Conservation (phyloP, 2,797 vertebrate species). For the Mormyrops attenuatus region DNA sequence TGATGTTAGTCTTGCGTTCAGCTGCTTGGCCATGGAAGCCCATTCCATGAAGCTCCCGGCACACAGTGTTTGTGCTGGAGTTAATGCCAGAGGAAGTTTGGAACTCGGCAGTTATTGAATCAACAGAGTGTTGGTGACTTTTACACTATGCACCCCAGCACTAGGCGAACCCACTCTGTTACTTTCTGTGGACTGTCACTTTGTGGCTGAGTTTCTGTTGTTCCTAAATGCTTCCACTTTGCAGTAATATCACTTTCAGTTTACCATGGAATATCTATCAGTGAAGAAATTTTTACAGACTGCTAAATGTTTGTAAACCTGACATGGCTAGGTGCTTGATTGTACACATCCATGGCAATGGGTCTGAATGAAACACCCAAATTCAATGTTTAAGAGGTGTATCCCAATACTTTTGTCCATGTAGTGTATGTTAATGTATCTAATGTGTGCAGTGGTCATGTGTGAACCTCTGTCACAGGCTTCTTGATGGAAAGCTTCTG, state of each 20-base stretch:
- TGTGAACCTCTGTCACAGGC: conserved; percentile 55
- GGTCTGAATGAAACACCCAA: background rate
- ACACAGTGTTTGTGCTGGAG: background rate
- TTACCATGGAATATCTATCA: background rate
- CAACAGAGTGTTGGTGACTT: background rate
- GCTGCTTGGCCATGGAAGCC: background rate
- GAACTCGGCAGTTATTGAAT: background rate
- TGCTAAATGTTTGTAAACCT: background rate
- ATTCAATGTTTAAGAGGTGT: background rate
- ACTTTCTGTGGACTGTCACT: background rate
- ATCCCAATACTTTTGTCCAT: background rate
- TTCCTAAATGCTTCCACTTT: background rate
- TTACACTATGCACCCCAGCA: background rate
- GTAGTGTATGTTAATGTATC: background rate
- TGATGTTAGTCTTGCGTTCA: background rate
- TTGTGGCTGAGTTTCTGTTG: background rate
- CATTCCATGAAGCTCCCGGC: background rate
- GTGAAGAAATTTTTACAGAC: background rate
- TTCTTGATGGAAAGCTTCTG: conserved; percentile 89
- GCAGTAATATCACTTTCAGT: background rate
- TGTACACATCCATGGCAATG: background rate
- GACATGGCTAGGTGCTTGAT: background rate
- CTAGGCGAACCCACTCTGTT: background rate
- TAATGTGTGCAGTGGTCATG: background rate
- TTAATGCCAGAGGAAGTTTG: background rate